phyloP scores from a whole-genome alignment of 1,140 invertebrate genomes.

The Plectrocnemia conspersa region DNA sequence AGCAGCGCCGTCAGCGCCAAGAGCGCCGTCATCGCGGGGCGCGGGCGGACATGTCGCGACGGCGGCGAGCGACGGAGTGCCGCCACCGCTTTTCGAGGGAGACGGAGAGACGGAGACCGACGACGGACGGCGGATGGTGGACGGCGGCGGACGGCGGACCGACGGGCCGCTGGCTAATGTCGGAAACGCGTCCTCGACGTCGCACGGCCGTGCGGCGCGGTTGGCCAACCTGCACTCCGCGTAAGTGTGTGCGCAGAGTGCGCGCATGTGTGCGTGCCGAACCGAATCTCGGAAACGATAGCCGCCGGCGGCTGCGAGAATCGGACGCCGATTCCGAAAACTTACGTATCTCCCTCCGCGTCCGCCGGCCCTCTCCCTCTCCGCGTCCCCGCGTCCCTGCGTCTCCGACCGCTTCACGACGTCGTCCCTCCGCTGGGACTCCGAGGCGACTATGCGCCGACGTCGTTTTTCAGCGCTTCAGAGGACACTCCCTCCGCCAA shows the following conservation, averaged over 20 bases:
- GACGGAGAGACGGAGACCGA: background rate
- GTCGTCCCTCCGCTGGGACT: too few relatives aligned
- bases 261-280: too few relatives aligned
- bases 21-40: background rate
- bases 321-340: too few relatives aligned
- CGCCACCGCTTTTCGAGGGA: background rate
- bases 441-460: too few relatives aligned
- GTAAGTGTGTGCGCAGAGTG: too few relatives aligned
- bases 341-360: too few relatives aligned
- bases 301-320: too few relatives aligned
- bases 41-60: background rate
- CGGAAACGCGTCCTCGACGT: background rate
- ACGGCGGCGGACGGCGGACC: background rate
- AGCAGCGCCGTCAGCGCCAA: background rate
- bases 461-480: too few relatives aligned
- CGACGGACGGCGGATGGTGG: background rate
- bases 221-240: too few relatives aligned
- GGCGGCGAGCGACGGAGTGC: background rate
- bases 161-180: background rate
- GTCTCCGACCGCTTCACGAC: background rate
- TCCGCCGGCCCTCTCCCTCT: background rate
- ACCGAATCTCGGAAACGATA: too few relatives aligned
- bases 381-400: background rate
- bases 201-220: too few relatives aligned
- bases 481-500: background rate